phyloP scores from a whole-genome alignment of 2,113 vertebrate species.

The Emydocephalus ijimae region DNA sequence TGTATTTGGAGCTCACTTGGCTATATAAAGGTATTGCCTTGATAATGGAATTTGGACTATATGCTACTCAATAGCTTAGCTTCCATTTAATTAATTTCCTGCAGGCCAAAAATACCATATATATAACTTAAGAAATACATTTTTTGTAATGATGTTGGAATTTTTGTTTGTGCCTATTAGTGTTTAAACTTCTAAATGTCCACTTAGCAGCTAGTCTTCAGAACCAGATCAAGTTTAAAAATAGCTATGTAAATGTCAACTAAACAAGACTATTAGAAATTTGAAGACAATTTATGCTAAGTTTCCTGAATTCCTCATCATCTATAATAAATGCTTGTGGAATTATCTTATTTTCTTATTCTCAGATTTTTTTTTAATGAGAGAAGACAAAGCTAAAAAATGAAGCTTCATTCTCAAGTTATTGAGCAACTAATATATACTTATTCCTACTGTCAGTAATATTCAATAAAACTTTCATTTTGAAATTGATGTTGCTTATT shows the following conservation, averaged over 20 bases:
- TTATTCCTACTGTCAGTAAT: conserved; percentile 29
- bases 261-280: background rate
- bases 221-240: background rate
- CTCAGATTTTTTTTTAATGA: background rate
- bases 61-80: background rate
- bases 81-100: background rate
- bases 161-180: background rate
- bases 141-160: background rate
- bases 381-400: conserved; percentile 34
- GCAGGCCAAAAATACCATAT: background rate
- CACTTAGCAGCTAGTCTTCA: background rate
- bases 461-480: background rate
- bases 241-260: background rate
- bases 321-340: background rate
- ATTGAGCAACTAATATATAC: conserved; percentile 41
- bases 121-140: background rate
- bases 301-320: background rate
- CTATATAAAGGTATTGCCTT: background rate
- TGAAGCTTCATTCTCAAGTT: conserved; percentile 48
- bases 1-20: background rate
- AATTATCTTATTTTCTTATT: background rate
- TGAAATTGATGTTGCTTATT: background rate
- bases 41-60: background rate
- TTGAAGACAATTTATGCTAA: background rate
- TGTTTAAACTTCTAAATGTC: background rate